Evolutionary conservation across 2,888 invertebrate genomes (phyloP).

Genomic region (Tanaodytes sp.): DNA sequence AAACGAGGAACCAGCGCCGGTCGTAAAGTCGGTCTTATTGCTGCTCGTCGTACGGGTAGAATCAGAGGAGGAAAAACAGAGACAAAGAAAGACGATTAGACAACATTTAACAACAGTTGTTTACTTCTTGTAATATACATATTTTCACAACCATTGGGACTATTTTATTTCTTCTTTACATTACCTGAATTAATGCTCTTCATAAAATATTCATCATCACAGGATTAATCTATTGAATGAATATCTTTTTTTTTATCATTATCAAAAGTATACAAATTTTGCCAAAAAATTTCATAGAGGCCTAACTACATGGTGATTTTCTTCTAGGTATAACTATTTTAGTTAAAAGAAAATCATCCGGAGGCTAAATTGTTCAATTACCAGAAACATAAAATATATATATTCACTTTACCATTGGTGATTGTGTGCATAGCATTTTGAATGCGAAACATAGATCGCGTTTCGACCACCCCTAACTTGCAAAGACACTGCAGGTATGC

Average conservation of each 20-base stretch:
- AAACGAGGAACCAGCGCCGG: constrained; percentile 99
- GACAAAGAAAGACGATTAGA: constrained; percentile 85
- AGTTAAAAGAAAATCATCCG: too few species aligned
- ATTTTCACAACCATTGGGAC: constrained; percentile 5
- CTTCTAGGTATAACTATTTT: too few species aligned
- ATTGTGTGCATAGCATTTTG: constrained; percentile 19
- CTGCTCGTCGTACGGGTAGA: constrained; percentile 99
- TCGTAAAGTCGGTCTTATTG: constrained; percentile 99
- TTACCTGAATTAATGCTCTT: too few species aligned
- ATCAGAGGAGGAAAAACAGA: constrained; percentile 98
- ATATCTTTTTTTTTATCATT: too few species aligned
- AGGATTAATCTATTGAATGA: too few species aligned
- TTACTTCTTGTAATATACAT: constrained; percentile 20
- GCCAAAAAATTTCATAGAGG: too few species aligned
- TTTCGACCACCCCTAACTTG: constrained; percentile 29
- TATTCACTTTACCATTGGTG: constrained; percentile 26
- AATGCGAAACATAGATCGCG: constrained; percentile 36
- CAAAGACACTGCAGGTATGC: constrained; percentile 37
- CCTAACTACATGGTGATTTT: too few species aligned
- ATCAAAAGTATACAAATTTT: too few species aligned
- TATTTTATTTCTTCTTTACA: too few species aligned
- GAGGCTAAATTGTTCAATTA: too few species aligned
- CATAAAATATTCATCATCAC: too few species aligned
- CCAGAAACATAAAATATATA: constrained; percentile 6
- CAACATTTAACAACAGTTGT: constrained; percentile 42